Evolutionary conservation across 2,888 invertebrate species (phyloP), one percentile per base, ranked within the genome.

Genomic region (Euplexia lucipara): DNA sequence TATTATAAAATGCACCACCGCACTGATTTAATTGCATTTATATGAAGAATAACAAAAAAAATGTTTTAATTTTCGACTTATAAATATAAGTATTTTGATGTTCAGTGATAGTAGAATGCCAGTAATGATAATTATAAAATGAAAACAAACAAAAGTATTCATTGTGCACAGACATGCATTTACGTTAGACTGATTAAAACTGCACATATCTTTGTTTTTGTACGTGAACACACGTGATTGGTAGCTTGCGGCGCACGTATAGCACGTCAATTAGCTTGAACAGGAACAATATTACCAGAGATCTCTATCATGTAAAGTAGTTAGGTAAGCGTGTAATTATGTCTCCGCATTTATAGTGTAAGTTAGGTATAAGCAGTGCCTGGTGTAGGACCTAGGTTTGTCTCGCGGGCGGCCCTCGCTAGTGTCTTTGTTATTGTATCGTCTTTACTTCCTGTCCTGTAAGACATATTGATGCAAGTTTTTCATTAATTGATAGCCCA

Each of bases 271-370:
- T 39, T 51, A 57, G 39, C 48, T 53, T 54, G 49, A 61, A 76
- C 73, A 62, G 59, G 37, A 71, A 65, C 52, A 75, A 49, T 71
- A 73, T 60, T 62, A 70, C 75, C 82, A 82, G 69, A 76, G 84
- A 82, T 82, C 84, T 82, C 84, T 70, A 74, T 74, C 56, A 44
- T 83, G 78, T 82, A 79, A 65, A 70, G 52, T 75, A 67, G 58
- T 49, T 71, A 79, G 51, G 44, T 81, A 69, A 72, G 51, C 35
- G 35, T 72, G 69, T 82, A 80, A 77, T 82, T 63, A 74, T 63
- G 57, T 78, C 54, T 73, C 63, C 65, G 81, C 83, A 84, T 83
- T 70, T 80, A 70, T 82, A 84, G 75, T 39, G 37, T 78, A 79
- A 75, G 78, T 59, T 39, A 75, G 34, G 26, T 18, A 49, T 76